phyloP scores from a whole-genome alignment of 1,140 invertebrate genomes.

The Archegozetes longisetosus region DNA sequence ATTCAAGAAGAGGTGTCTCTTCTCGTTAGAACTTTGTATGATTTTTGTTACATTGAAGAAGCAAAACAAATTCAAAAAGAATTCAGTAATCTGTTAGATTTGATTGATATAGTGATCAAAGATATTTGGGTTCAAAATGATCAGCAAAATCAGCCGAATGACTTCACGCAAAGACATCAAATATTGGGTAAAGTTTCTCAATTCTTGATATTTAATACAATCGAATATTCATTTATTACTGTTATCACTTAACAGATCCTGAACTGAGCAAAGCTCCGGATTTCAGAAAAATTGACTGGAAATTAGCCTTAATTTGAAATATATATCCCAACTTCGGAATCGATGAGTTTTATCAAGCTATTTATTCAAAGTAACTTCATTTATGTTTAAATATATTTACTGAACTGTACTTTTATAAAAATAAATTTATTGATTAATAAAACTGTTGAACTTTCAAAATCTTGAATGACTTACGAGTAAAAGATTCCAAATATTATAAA shows the following conservation, averaged over 20 bases:
- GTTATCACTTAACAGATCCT: not conserved
- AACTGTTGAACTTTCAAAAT: too few species aligned
- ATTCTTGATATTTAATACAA: not conserved
- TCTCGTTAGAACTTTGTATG: constrained; percentile 16
- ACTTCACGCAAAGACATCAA: not conserved
- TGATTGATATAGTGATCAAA: constrained; percentile 4
- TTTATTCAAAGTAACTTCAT: too few species aligned
- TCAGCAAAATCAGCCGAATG: not conserved
- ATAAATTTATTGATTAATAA: too few species aligned
- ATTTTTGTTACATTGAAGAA: constrained; percentile 15
- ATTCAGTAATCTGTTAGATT: constrained; percentile 3
- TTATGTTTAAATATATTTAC: too few species aligned
- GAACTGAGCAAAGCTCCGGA: not conserved
- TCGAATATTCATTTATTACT: not conserved
- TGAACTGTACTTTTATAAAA: too few species aligned
- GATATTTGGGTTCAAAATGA: not conserved
- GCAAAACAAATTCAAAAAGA: constrained; percentile 18
- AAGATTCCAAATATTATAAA: too few species aligned
- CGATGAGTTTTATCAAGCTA: too few species aligned
- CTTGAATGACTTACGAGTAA: too few species aligned
- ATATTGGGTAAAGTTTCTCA: not conserved
- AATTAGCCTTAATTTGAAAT: not conserved
- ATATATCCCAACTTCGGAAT: too few species aligned
- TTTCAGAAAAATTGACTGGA: not conserved
- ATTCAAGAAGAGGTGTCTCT: constrained; percentile 15